A percentile compares a stretch with the other conserved stretches of the same genome.
Conservation (phyloP, 2,797 vertebrate genomes). For the Ptychobarbus kaznakovi region DNA sequence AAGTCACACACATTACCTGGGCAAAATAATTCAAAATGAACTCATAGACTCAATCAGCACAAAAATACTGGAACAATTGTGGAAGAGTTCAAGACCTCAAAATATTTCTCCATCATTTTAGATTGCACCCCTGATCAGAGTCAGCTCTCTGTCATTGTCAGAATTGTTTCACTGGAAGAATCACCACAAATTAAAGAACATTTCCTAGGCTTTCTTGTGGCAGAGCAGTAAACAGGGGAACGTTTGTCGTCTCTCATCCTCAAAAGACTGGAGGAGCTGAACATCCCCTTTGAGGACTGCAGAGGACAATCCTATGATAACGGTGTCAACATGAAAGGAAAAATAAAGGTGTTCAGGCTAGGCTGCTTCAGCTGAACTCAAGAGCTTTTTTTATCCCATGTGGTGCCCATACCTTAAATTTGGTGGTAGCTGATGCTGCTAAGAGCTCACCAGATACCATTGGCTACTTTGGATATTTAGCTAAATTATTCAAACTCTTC, state of each 20-base stretch:
- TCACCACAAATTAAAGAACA: slow-evolving; percentile 21
- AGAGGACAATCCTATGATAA: slow-evolving; percentile 44
- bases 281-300: not conserved
- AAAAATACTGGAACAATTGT: slow-evolving; percentile 35
- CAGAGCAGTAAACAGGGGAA: slow-evolving; percentile 37
- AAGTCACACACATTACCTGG: not conserved
- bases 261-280: not conserved
- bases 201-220: slow-evolving; percentile 24
- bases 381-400: not conserved
- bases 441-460: slow-evolving; percentile 50
- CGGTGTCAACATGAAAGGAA: slow-evolving; percentile 25
- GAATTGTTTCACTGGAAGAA: slow-evolving; percentile 13
- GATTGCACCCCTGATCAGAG: slow-evolving; percentile 48
- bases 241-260: slow-evolving; percentile 19
- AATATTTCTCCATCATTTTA: slow-evolving; percentile 41
- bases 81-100: slow-evolving; percentile 30
- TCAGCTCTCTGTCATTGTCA: slow-evolving; percentile 44
- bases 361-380: slow-evolving; percentile 6
- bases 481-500: slow-evolving; percentile 44
- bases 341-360: slow-evolving; percentile 34
- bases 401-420: slow-evolving; percentile 40
- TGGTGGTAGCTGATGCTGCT: slow-evolving; percentile 34
- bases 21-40: slow-evolving; percentile 53
- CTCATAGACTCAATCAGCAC: slow-evolving; percentile 45
- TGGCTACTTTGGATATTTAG: slow-evolving; percentile 46